Percentiles rank a stretch among this genome's conserved stretches.
phyloP scores from a whole-genome alignment of 2,888 invertebrate species.

The Ophion ellenae region DNA sequence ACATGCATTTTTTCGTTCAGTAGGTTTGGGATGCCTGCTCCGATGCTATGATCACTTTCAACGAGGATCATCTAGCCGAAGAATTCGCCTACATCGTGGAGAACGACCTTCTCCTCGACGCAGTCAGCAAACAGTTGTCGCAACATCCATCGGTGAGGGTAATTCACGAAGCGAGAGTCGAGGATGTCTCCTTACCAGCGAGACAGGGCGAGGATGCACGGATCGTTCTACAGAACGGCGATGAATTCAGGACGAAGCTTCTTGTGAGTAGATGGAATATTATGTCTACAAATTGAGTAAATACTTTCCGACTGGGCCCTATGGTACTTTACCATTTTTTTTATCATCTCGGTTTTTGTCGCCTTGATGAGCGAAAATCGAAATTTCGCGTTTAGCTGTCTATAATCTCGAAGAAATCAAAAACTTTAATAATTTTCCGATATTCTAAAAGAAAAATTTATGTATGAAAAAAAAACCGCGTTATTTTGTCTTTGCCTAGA shows the following conservation, averaged over 20 bases:
- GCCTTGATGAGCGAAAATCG: too few relatives aligned
- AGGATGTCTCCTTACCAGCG: conserved; percentile 86
- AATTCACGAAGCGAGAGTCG: conserved; percentile 89
- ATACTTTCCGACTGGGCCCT: too few relatives aligned
- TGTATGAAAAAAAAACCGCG: too few relatives aligned
- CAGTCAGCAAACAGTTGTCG: conserved; percentile 88
- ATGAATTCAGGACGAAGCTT: conserved; percentile 87
- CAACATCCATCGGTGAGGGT: conserved; percentile 87
- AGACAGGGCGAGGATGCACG: conserved; percentile 79
- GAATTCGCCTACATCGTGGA: conserved; percentile 97
- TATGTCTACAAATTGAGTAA: neutral
- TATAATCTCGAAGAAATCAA: too few relatives aligned
- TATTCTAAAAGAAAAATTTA: too few relatives aligned
- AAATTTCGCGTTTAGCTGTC: too few relatives aligned
- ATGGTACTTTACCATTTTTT: too few relatives aligned
- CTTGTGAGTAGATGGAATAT: conserved; percentile 86
- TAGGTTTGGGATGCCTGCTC: conserved; percentile 98
- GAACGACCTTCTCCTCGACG: conserved; percentile 93
- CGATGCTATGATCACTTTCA: conserved; percentile 94
- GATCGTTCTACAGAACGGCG: conserved; percentile 88
- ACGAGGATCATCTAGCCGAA: conserved; percentile 88
- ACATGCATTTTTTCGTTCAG: conserved; percentile 65
- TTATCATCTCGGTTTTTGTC: too few relatives aligned
- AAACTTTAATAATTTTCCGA: too few relatives aligned
- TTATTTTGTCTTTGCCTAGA: too few relatives aligned